Conservation (phyloP, 2,113 vertebrate species). For the Vidua chalybeata region DNA sequence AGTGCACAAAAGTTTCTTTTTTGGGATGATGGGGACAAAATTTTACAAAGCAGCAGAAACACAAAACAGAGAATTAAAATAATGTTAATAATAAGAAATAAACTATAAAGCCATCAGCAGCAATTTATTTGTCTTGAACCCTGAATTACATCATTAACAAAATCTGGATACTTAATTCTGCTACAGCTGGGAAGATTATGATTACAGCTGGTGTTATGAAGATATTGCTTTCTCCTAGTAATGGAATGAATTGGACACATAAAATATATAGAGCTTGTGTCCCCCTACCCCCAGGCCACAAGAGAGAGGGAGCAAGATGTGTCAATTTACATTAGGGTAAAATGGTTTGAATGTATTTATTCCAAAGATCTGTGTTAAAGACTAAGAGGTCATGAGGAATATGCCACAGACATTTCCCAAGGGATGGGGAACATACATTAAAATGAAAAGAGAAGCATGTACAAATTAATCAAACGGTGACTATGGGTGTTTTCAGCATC, state of each 20-base stretch:
- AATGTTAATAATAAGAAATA: neutral
- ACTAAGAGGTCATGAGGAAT: constrained; percentile 54
- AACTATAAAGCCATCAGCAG: neutral
- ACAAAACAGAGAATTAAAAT: neutral
- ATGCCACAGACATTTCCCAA: constrained; percentile 20
- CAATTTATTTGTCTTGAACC: neutral
- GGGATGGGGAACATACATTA: constrained; percentile 50
- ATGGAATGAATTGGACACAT: neutral
- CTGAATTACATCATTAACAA: neutral
- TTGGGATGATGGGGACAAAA: fast-evolving
- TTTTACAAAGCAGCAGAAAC: neutral
- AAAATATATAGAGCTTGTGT: neutral
- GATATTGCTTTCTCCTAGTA: neutral
- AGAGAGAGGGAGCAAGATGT: neutral
- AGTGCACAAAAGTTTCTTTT: neutral
- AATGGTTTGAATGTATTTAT: constrained; percentile 51
- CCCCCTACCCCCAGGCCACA: neutral
- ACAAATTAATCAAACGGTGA: constrained; percentile 66
- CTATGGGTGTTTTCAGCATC: constrained; percentile 58
- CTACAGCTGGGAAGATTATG: neutral
- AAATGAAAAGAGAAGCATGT: constrained; percentile 55
- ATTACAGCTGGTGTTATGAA: neutral
- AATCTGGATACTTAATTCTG: neutral
- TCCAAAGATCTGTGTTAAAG: constrained; percentile 21
- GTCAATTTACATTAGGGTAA: constrained; percentile 37